Conservation (phyloP, 2,113 vertebrate species). For the Notarius lentiginosus region DNA sequence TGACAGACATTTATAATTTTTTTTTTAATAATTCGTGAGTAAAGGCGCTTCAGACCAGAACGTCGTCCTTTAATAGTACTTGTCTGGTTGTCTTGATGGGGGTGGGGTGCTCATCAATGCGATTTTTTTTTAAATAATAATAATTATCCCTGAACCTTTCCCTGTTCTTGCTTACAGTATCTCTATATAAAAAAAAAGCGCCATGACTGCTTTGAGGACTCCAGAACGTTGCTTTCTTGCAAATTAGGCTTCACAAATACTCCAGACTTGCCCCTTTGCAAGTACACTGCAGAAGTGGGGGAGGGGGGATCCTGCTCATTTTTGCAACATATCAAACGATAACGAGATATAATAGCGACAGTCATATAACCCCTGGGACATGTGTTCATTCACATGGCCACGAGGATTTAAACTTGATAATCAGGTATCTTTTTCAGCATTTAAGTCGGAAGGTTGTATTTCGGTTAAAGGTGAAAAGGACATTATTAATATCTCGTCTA, state of each 20-base stretch:
- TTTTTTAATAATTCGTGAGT: background rate
- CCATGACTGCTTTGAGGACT: slow-evolving; percentile 34
- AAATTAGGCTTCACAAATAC: slow-evolving; percentile 25
- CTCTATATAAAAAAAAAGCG: slow-evolving; percentile 40
- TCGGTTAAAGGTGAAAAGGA: background rate
- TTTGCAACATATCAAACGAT: background rate
- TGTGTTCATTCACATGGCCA: background rate
- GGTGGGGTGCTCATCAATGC: slow-evolving; percentile 46
- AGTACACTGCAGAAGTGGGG: slow-evolving; percentile 7
- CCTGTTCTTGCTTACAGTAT: slow-evolving; percentile 39
- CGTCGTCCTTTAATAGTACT: slow-evolving; percentile 13
- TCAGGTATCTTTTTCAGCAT: background rate
- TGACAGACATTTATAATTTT: background rate
- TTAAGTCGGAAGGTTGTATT: background rate
- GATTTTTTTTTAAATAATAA: slow-evolving; percentile 44
- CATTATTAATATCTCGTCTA: background rate
- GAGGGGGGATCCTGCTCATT: background rate
- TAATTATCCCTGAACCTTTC: slow-evolving; percentile 40
- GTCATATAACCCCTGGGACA: background rate
- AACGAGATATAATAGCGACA: background rate
- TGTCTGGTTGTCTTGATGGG: slow-evolving; percentile 47
- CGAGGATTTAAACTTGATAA: background rate
- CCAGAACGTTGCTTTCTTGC: background rate
- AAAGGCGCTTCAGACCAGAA: background rate
- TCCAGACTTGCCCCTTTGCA: slow-evolving; percentile 11